These are phyloP conservation scores for Sternotherus odoratus DNA, from an alignment of 2,797 vertebrate genomes.

Conservation along the genomic window DNA sequence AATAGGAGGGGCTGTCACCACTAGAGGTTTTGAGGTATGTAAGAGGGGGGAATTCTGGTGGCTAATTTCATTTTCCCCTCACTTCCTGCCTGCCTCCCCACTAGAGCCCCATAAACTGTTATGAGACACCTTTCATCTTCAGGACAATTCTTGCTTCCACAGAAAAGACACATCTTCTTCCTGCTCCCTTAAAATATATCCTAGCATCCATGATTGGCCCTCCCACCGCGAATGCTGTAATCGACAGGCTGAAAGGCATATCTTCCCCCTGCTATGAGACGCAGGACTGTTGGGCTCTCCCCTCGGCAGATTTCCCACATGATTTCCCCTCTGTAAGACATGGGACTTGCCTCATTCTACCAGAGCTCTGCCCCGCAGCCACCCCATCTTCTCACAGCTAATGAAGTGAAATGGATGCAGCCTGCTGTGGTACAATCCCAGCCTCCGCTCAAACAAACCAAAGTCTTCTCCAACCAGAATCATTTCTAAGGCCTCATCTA, in stretches of 20 bases:
- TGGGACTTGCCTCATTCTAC: too few relatives aligned
- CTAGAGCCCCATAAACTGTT: background rate
- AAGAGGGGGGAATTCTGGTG: fast-evolving
- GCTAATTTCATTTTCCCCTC: background rate
- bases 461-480: too few relatives aligned
- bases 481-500: too few relatives aligned
- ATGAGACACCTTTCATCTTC: background rate
- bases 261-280: background rate
- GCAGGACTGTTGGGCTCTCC: background rate
- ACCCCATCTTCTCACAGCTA: too few relatives aligned
- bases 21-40: background rate
- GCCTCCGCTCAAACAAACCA: too few relatives aligned
- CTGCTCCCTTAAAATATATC: background rate
- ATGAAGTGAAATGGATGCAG: too few relatives aligned
- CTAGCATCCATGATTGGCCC: background rate
- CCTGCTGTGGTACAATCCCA: too few relatives aligned
- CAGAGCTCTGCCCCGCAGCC: too few relatives aligned
- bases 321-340: too few relatives aligned
- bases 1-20: fast-evolving
- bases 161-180: background rate
- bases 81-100: background rate
- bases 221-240: background rate
- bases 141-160: background rate
- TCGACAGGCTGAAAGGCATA: background rate
- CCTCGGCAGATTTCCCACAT: background rate